Evolutionary conservation across 1,140 invertebrate species (phyloP).

Genomic region (Hyles vespertilio): DNA sequence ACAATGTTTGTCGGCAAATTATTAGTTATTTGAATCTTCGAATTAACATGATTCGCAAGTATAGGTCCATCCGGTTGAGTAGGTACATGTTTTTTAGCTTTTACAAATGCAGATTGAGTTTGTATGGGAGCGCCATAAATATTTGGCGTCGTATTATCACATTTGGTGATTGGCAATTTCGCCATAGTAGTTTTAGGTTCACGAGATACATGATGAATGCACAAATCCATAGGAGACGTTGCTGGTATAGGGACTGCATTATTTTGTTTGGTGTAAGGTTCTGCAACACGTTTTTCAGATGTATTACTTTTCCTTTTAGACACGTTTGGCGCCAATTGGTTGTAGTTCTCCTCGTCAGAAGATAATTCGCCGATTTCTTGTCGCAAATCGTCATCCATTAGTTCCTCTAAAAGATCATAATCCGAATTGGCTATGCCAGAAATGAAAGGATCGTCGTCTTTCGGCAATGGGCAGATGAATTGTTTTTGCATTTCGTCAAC

Average conservation of each 20-base stretch:
- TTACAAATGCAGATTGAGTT: neutral
- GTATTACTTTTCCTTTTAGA: neutral
- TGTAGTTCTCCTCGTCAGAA: constrained; percentile 50
- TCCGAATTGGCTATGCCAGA: constrained; percentile 54
- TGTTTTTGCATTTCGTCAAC: constrained; percentile 19
- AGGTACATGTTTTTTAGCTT: neutral
- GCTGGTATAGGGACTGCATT: no score
- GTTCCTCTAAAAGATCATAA: constrained; percentile 59
- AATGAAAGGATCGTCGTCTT: constrained; percentile 45
- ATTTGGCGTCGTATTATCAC: neutral
- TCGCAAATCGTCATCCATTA: constrained; percentile 63
- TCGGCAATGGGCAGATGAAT: constrained; percentile 15
- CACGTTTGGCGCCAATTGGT: neutral
- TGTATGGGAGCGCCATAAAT: neutral
- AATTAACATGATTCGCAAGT: no score
- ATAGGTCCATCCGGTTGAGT: no score
- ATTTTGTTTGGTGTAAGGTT: neutral
- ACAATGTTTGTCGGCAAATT: neutral
- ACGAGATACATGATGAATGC: no score
- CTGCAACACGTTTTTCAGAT: neutral
- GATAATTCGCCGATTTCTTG: constrained; percentile 63
- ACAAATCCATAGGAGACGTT: no score
- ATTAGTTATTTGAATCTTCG: neutral
- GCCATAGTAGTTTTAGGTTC: neutral
- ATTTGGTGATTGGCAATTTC: neutral